Percentiles rank a stretch among this genome's conserved stretches.
phyloP scores from a whole-genome alignment of 2,113 vertebrate genomes.

The Takifugu bimaculatus region DNA sequence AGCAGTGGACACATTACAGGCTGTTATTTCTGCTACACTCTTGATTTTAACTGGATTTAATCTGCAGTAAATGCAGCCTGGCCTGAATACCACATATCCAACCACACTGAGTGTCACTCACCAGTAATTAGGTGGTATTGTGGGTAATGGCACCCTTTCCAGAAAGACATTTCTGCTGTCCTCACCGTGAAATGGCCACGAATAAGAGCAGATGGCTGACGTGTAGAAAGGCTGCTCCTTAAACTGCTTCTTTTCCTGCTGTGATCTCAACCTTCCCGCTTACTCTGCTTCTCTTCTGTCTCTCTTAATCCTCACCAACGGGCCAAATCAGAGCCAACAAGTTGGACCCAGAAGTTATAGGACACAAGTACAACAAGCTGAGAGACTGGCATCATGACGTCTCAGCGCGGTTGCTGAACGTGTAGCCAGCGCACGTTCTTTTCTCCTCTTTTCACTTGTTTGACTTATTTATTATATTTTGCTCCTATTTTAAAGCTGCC shows the following conservation, averaged over 20 bases:
- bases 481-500: not conserved
- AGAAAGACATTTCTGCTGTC: conserved; percentile 28
- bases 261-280: conserved; percentile 21
- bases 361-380: conserved; percentile 93
- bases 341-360: conserved; percentile 86
- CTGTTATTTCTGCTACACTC: conserved; percentile 10
- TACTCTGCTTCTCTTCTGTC: conserved; percentile 5
- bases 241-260: conserved; percentile 4
- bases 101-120: conserved; percentile 49
- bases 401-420: conserved; percentile 91
- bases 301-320: conserved; percentile 43
- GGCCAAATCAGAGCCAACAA: conserved; percentile 77
- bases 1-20: not conserved
- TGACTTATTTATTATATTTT: conserved; percentile 35
- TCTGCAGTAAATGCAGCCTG: conserved; percentile 35
- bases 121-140: conserved; percentile 52
- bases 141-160: conserved; percentile 46
- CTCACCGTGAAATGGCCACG: conserved; percentile 10
- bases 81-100: conserved; percentile 15
- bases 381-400: conserved; percentile 96
- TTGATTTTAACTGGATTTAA: conserved; percentile 22
- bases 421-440: conserved; percentile 72
- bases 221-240: not conserved
- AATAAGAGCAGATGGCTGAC: not conserved
- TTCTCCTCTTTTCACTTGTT: not conserved